Evolutionary conservation across 2,888 invertebrate species (phyloP).

Genomic region (Nymphalis urticae): DNA sequence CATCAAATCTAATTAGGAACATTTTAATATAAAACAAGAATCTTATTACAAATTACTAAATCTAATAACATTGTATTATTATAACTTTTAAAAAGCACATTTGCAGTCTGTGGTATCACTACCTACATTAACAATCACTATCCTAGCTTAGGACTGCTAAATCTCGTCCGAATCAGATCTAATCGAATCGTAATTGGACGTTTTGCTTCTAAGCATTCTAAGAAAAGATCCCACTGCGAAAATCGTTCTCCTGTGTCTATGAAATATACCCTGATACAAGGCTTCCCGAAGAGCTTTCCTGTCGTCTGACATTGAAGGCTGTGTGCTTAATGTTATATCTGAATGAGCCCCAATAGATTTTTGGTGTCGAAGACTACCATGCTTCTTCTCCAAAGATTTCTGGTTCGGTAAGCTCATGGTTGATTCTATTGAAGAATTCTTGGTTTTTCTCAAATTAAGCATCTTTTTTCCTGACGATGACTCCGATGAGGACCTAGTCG

Average conservation of each 20-base stretch:
- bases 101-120: slow-evolving; percentile 70
- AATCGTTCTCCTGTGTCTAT: slow-evolving; percentile 88
- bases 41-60: slow-evolving; percentile 54
- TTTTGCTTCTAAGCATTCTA: slow-evolving; percentile 87
- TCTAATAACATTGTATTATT: slow-evolving; percentile 54
- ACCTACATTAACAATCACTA: slow-evolving; percentile 45
- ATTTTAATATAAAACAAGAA: slow-evolving; percentile 72
- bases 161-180: slow-evolving; percentile 82
- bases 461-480: slow-evolving; percentile 72
- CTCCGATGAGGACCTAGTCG: slow-evolving; percentile 74
- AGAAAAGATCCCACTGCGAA: slow-evolving; percentile 89
- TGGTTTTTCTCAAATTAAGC: slow-evolving; percentile 73
- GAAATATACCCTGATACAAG: slow-evolving; percentile 89
- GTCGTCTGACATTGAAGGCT: slow-evolving; percentile 79
- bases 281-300: slow-evolving; percentile 87
- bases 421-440: slow-evolving; percentile 78
- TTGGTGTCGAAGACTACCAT: slow-evolving; percentile 82
- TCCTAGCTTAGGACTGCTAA: slow-evolving; percentile 60
- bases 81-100: slow-evolving; percentile 65
- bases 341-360: slow-evolving; percentile 83
- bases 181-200: slow-evolving; percentile 89
- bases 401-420: slow-evolving; percentile 79
- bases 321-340: slow-evolving; percentile 78
- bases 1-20: slow-evolving; percentile 73
- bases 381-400: slow-evolving; percentile 78